phyloP scores from a whole-genome alignment of 2,797 vertebrate species.

The Brotogeris chrysoptera region DNA sequence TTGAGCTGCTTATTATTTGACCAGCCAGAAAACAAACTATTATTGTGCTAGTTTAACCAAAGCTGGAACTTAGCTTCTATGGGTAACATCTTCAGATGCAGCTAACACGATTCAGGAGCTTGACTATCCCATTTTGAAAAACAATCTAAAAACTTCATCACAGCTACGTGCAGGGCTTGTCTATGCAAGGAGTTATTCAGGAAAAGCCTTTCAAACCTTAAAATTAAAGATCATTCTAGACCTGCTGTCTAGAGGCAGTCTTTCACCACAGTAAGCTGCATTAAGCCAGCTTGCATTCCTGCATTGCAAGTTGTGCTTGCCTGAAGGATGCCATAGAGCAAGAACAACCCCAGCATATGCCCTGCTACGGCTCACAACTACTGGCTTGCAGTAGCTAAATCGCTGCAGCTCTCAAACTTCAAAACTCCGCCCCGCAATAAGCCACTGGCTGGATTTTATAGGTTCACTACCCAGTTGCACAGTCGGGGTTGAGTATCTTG shows the following conservation, averaged over 20 bases:
- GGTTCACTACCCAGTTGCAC: background rate
- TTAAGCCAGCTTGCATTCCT: background rate
- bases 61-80: conserved; percentile 36
- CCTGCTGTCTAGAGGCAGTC: background rate
- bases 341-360: background rate
- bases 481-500: background rate
- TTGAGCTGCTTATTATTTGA: conserved; percentile 30
- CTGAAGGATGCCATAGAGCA: background rate
- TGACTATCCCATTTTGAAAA: conserved; percentile 30
- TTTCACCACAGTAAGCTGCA: background rate
- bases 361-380: background rate
- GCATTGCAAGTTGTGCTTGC: background rate
- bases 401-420: background rate
- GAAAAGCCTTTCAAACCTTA: background rate
- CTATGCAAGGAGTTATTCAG: background rate
- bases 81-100: conserved; percentile 23
- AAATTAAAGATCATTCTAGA: conserved; percentile 13
- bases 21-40: conserved; percentile 38
- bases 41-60: conserved; percentile 44
- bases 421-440: background rate
- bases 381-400: background rate
- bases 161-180: background rate
- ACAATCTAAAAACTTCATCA: conserved; percentile 34
- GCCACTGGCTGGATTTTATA: background rate
- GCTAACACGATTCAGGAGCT: background rate